Conservation (phyloP, 2,113 vertebrate species). For the Tragelaphus scriptus region DNA sequence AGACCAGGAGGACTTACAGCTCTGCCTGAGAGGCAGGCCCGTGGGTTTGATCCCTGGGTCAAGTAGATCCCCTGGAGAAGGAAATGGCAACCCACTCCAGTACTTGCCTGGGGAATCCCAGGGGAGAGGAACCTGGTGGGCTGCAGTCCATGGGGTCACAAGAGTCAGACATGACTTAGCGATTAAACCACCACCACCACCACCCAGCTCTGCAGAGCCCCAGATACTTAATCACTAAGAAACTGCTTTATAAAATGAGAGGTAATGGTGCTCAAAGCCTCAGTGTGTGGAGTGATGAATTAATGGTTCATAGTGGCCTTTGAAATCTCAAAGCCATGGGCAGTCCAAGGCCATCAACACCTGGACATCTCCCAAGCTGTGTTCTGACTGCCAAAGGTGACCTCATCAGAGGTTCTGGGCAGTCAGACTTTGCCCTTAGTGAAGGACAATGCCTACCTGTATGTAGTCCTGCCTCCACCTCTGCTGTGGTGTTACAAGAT, state of each 20-base stretch:
- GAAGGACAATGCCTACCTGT: not conserved
- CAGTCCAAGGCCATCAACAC: not conserved
- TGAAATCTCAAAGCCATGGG: not conserved
- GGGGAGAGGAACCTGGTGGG: not conserved
- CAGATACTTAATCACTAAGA: not conserved
- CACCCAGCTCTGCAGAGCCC: not conserved
- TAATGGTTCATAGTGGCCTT: not conserved
- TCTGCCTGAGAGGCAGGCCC: not conserved
- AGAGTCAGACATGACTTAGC: not conserved
- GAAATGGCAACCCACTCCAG: not conserved
- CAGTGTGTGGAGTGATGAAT: not conserved
- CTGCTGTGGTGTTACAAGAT: not conserved
- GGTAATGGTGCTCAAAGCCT: not conserved
- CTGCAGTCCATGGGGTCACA: not conserved
- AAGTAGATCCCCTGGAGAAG: not conserved
- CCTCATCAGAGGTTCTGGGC: not conserved
- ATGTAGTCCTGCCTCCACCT: not conserved
- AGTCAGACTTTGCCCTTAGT: not conserved
- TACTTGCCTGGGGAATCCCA: not conserved
- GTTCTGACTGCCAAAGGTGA: not conserved
- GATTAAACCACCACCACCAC: not conserved
- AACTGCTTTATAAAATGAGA: not conserved
- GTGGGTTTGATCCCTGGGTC: not conserved
- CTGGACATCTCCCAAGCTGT: not conserved
- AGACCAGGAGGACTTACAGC: not conserved